A percentile compares a stretch with the other conserved stretches of the same genome.
phyloP scores from a whole-genome alignment of 2,113 vertebrate species.

The human (Homo sapiens) region GRCh38 chr21:39057001-39057500 shows the following conservation, averaged over 20 bases:
- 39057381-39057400: background rate
- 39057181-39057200: no score
- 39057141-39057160: background rate
- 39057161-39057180: background rate
- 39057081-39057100: background rate
- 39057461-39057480: background rate
- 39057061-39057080: background rate
- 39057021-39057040: background rate
- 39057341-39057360: no score
- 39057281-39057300: background rate
- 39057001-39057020: background rate
- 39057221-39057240: background rate
- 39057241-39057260: background rate
- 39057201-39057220: background rate
- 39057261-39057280: background rate
- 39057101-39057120: background rate
- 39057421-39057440: background rate
- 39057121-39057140: background rate
- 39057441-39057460: background rate
- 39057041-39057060: background rate
- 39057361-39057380: rapidly evolving
- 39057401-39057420: rapidly evolving
- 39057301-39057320: background rate
- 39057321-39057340: background rate
- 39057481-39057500: background rate